These are phyloP conservation scores for Alfaro cultratus DNA, from an alignment of 2,797 vertebrate species.

Conservation along the genomic window DNA sequence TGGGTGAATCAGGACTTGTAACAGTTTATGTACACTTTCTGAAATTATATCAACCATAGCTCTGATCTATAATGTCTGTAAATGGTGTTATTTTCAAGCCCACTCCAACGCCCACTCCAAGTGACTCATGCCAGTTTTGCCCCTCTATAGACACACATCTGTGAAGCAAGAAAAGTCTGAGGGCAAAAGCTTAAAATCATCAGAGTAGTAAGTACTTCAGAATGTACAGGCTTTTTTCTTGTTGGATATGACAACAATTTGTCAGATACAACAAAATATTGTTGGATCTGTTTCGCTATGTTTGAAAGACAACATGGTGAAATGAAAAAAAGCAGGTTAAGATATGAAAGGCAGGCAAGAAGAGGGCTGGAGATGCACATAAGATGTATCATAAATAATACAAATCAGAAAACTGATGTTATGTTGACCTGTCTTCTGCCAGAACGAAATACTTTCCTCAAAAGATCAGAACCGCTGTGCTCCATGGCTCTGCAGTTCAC, in stretches of 20 bases:
- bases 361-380: neutral
- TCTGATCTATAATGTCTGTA: neutral
- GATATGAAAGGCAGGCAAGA: neutral
- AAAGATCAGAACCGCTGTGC: neutral
- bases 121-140: neutral
- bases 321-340: neutral
- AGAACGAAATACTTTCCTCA: neutral
- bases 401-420: neutral
- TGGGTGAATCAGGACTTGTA: neutral
- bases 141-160: neutral
- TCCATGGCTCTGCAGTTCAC: neutral
- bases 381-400: neutral
- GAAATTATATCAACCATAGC: neutral
- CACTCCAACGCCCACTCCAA: neutral
- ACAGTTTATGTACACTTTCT: neutral
- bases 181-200: slow-evolving; percentile 1
- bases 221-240: neutral
- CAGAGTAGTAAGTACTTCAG: neutral
- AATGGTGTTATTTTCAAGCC: neutral
- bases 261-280: no score
- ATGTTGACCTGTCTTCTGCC: neutral
- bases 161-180: neutral
- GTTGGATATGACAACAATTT: neutral
- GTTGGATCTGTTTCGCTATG: no score
- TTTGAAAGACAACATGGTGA: neutral